A percentile compares a stretch with the other conserved stretches of the same genome.
Conservation (phyloP, 2,113 vertebrate species). For the Orientallactaga bullata region DNA sequence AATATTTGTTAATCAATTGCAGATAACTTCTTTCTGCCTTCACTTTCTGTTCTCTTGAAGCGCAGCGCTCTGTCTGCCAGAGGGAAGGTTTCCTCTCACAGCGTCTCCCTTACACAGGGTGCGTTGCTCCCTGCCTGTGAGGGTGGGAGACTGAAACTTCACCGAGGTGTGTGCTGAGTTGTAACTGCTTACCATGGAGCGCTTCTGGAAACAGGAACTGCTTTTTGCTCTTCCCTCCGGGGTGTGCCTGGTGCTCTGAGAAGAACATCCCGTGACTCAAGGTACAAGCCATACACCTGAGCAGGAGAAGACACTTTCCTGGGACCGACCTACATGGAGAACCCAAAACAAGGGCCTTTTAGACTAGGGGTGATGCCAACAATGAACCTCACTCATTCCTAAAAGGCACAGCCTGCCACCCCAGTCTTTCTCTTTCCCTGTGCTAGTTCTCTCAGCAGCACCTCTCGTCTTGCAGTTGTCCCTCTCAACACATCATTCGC, state of each 20-base stretch:
- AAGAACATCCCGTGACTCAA: not conserved
- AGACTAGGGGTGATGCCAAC: not conserved
- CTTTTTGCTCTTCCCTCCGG: not conserved
- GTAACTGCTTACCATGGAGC: too few species aligned
- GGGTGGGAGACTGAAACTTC: not conserved
- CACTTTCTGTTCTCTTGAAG: not conserved
- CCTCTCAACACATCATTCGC: not conserved
- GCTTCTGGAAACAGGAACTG: not conserved
- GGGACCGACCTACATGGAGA: not conserved
- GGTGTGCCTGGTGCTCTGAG: not conserved
- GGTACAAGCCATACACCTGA: not conserved
- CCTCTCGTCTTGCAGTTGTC: not conserved
- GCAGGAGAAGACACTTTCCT: not conserved
- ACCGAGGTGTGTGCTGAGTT: accelerated
- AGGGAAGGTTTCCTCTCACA: not conserved
- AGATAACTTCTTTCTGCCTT: not conserved
- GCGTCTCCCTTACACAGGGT: not conserved
- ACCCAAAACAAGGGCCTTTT: not conserved
- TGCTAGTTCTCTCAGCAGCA: not conserved
- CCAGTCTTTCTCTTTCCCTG: not conserved
- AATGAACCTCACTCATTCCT: not conserved
- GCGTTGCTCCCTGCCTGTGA: not conserved
- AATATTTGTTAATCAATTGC: not conserved
- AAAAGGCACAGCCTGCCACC: not conserved
- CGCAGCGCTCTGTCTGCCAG: not conserved